Evolutionary conservation across 2,888 invertebrate species (phyloP), one percentile per base, ranked within the genome.

Genomic region (Athalia circularis): DNA sequence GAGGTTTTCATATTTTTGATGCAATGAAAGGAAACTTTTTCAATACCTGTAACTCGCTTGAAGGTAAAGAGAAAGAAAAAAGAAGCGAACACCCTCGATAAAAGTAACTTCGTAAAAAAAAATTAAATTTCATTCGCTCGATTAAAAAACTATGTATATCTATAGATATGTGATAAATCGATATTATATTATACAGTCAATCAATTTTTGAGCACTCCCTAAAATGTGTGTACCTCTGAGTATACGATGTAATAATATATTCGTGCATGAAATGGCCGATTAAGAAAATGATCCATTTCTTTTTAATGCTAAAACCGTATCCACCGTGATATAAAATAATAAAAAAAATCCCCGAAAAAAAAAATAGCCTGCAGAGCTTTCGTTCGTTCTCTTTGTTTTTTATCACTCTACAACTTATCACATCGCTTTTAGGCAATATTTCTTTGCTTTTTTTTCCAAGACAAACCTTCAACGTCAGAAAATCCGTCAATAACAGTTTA

Each of bases 261-360:
- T 59, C 5, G 15, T 45, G 59, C 9, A 72, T 72, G 57, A 57
- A 72, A 54, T 59, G 45, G 59, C 59, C 15, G 13, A 72, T 13
- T 72, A 72, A 72, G 47, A 15, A 5, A 59, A 47, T 45, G 59
- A 59, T 72, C 72, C 72, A 72, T 59, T 72, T 72, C 47, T 43
- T 6, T 13, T 15, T 11, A 61, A 13, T 13, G 61, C 6, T 13
- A 7, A 8, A 13, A 11, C 62, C 62, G 5, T 62, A 13, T 7
- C 3, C 62, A 54, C 62, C 62, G 62, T 13, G n/a, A 62, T 62
- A 29, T 13, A 8, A 13, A 13, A 8, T 7, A 29, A 13, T 62
- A 15, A 29, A 15, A 62, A 61, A 62, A 13, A 8, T 8, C 29
- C 15, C 8, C 11, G 5, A 62, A 62, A 62, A 13, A 5, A 62